Base-by-base conservation (phyloP, 2,113 vertebrate species). In the Grammomys dolichurus region DNA sequence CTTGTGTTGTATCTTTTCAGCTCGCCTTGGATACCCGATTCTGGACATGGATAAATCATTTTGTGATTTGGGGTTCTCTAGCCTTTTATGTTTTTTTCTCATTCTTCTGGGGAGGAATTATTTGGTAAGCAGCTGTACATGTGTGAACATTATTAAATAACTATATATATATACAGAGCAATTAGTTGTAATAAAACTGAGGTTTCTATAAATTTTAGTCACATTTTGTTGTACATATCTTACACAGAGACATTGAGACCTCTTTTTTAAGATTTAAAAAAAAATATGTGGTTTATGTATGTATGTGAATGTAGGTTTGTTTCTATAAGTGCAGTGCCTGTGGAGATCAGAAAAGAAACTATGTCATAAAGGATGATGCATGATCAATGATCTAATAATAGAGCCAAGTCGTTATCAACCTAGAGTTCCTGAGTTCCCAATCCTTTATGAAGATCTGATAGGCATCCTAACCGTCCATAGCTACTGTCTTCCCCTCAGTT, bases 41-140 rank as follows among this genome's bases (percentile, higher is more conserved):
- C 98, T 99, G 99, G 99, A 99, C 99, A 0, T 99, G 99, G 99
- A 98, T 99, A 98, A 99, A 99, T 98, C 99, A 99, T 98, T 99
- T 99, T 98, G 99, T 99, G 80, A 99, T 99, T 90, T 99, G 99
- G 99, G 99, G 99, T 51, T 99, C 99, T 80, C 98, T 99, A 98
- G 98, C 99, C 92, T 99, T 99, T 98, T 99, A 99, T 56, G 98
- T 99, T 87, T 99, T 99, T 98, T 99, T 99, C 99, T 99, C 99
- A 17, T 99, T 99, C 98, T 99, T 99, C 98, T 99, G 99, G 99
- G 99, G 99, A 98, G 99, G 99, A 98, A 99, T 99, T 98, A 99
- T 99, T 98, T 99, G 99, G 99, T 99, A 97, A 99, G 99, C 96
- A 96, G 3, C 22, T 80, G 20, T 65, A 24, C 43, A 77, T 95